A percentile compares a stretch with the other conserved stretches of the same genome.
Evolutionary conservation across 2,888 invertebrate species (phyloP).

Genomic region (Yponomeuta cagnagella): DNA sequence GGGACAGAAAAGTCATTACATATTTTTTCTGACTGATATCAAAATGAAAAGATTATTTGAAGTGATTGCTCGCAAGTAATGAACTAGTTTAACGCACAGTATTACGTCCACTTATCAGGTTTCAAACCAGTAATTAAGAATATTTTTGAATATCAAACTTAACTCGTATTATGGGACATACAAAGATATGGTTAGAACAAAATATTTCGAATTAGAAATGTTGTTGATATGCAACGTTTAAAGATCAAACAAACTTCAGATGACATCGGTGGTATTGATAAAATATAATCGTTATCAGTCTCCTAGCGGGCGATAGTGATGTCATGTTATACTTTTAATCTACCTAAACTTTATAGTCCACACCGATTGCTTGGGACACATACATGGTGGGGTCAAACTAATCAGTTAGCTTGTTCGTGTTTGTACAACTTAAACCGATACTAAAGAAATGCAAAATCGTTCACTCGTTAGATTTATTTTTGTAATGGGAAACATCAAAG

Average conservation of each 20-base stretch:
- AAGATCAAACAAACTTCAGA: slow-evolving; percentile 56
- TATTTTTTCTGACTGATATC: background rate
- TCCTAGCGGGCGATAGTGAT: slow-evolving; percentile 41
- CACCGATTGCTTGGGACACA: slow-evolving; percentile 19
- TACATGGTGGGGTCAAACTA: slow-evolving; percentile 46
- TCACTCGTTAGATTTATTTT: slow-evolving; percentile 12
- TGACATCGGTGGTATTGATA: slow-evolving; percentile 70
- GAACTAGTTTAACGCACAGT: slow-evolving; percentile 33
- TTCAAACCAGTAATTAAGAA: slow-evolving; percentile 10
- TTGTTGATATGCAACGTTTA: slow-evolving; percentile 74
- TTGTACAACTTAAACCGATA: slow-evolving; percentile 46
- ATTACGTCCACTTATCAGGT: slow-evolving; percentile 56
- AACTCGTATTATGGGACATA: slow-evolving; percentile 57
- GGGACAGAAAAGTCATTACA: slow-evolving; percentile 67
- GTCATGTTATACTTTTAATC: slow-evolving; percentile 32
- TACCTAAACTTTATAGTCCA: slow-evolving; percentile 1
- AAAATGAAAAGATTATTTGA: background rate
- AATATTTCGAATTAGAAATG: slow-evolving; percentile 71
- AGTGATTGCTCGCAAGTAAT: background rate
- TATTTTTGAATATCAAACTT: slow-evolving; percentile 50
- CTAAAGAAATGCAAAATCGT: slow-evolving; percentile 16
- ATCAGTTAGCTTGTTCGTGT: slow-evolving; percentile 55
- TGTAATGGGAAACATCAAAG: slow-evolving; percentile 10
- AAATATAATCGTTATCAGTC: slow-evolving; percentile 48
- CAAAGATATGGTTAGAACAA: slow-evolving; percentile 64